Conservation (phyloP, 2,888 invertebrate genomes). For the Eilema depressum region DNA sequence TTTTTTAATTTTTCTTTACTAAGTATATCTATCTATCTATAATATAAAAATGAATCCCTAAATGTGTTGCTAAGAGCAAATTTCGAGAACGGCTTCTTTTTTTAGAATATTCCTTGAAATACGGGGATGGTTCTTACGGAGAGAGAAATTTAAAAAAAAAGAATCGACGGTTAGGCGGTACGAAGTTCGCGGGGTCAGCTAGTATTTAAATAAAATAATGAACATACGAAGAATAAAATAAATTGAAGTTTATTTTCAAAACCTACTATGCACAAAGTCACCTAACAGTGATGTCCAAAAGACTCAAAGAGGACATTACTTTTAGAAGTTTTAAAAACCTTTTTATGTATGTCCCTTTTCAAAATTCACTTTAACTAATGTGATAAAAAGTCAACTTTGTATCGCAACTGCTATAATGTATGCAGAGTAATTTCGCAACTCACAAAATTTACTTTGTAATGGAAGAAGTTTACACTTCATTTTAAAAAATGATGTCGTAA, state of each 20-base stretch:
- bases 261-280: neutral
- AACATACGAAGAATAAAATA: neutral
- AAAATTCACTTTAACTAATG: neutral
- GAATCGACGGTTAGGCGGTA: too few species aligned
- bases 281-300: neutral
- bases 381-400: constrained; percentile 3
- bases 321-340: neutral
- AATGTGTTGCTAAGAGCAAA: too few species aligned
- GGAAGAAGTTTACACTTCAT: constrained; percentile 17
- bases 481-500: constrained; percentile 19
- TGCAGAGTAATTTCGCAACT: constrained; percentile 5
- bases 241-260: neutral
- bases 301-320: neutral
- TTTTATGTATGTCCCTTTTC: constrained; percentile 3
- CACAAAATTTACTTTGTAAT: constrained; percentile 14
- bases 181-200: too few species aligned
- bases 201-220: neutral
- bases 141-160: too few species aligned
- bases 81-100: too few species aligned
- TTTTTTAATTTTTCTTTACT: neutral
- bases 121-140: too few species aligned
- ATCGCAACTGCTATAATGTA: constrained; percentile 13
- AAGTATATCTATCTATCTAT: too few species aligned
- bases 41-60: too few species aligned
- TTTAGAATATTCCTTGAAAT: too few species aligned